These are phyloP conservation scores for Ispidina picta DNA, from an alignment of 2,797 vertebrate species.

Conservation along the genomic window DNA sequence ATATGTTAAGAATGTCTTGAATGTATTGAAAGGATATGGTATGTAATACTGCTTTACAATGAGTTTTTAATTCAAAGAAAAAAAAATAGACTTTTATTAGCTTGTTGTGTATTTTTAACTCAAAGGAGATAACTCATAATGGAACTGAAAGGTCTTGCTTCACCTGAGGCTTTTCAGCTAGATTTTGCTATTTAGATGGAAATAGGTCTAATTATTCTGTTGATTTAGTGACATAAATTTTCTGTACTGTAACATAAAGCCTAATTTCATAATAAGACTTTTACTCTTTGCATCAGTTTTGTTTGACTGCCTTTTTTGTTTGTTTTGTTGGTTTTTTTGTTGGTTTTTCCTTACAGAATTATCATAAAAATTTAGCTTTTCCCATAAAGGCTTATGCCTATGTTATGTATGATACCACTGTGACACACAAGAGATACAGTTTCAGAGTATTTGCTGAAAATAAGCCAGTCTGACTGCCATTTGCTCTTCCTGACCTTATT, in stretches of 20 bases:
- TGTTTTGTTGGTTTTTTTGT: background rate
- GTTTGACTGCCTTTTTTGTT: background rate
- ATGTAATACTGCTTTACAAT: background rate
- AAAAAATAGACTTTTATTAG: background rate
- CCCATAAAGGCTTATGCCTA: background rate
- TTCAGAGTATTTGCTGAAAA: background rate
- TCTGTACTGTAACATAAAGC: background rate
- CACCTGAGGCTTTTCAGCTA: background rate
- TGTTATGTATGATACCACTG: background rate
- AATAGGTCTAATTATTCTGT: background rate
- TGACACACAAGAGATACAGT: background rate
- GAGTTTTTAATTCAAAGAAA: background rate
- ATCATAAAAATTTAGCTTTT: background rate
- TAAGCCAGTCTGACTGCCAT: background rate
- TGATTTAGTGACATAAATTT: background rate
- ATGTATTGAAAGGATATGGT: rapidly evolving
- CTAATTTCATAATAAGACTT: background rate
- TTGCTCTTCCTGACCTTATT: constrained; percentile 18
- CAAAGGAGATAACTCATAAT: background rate
- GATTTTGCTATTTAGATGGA: background rate
- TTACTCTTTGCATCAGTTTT: background rate
- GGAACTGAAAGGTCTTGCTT: background rate
- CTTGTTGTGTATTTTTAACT: background rate
- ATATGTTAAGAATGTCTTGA: background rate
- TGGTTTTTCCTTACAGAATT: background rate